phyloP scores from a whole-genome alignment of 2,797 vertebrate genomes.

The Cheirogaleus major region DNA sequence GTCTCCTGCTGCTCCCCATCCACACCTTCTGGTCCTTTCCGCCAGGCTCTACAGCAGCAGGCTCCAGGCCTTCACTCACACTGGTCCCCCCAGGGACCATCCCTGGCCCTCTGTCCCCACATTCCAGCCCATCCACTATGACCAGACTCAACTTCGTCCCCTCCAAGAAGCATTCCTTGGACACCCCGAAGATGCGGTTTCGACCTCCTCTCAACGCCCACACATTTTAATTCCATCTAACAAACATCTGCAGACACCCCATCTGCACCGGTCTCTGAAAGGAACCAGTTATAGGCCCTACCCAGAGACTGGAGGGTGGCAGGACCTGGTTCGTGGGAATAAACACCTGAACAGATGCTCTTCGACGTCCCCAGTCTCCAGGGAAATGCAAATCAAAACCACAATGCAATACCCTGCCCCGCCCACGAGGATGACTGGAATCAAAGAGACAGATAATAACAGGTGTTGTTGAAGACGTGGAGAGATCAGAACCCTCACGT shows the following conservation, averaged over 20 bases:
- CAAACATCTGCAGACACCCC: background rate
- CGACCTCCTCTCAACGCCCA: background rate
- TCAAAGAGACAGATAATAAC: background rate
- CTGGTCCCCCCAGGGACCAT: no score
- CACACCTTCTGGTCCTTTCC: background rate
- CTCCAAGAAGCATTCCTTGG: background rate
- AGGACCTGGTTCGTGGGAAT: background rate
- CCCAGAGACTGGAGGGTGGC: background rate
- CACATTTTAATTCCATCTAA: background rate
- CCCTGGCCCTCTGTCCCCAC: background rate
- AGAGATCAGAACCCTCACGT: background rate
- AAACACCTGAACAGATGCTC: background rate
- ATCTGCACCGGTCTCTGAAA: background rate
- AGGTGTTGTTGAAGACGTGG: background rate
- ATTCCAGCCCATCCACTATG: background rate
- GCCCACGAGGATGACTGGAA: background rate
- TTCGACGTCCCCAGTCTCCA: background rate
- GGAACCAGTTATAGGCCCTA: background rate
- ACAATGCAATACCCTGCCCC: accelerated
- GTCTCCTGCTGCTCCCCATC: background rate
- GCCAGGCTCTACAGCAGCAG: background rate
- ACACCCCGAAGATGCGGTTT: background rate
- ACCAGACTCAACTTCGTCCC: background rate
- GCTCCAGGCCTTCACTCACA: background rate
- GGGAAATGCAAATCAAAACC: background rate